Conservation (phyloP, 2,797 vertebrate genomes). For the Argentina silus region DNA sequence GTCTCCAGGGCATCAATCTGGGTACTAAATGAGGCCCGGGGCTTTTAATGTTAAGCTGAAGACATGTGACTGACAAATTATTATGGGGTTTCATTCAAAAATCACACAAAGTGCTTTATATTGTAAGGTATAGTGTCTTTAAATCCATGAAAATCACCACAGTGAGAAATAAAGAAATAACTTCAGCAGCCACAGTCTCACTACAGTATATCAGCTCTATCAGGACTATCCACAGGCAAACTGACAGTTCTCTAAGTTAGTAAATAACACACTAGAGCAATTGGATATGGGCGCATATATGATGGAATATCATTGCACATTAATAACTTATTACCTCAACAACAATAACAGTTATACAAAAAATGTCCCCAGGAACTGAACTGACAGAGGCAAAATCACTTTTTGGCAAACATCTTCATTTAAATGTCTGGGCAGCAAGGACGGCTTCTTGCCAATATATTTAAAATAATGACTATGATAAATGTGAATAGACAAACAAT, state of each 20-base stretch:
- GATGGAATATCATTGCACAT: conserved; percentile 52
- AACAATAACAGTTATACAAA: conserved; percentile 47
- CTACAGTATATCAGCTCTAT: background rate
- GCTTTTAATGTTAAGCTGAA: too few relatives aligned
- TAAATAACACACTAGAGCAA: conserved; percentile 45
- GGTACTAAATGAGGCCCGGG: too few relatives aligned
- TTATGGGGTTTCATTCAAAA: too few relatives aligned
- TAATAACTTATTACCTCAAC: conserved; percentile 59
- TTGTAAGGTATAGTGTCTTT: too few relatives aligned
- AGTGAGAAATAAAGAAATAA: background rate
- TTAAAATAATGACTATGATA: conserved; percentile 51
- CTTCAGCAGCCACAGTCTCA: background rate
- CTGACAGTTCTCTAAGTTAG: conserved; percentile 2
- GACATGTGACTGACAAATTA: too few relatives aligned
- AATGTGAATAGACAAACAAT: conserved; percentile 57
- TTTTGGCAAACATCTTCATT: conserved; percentile 50
- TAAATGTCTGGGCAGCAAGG: conserved; percentile 49
- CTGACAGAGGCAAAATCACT: conserved; percentile 54
- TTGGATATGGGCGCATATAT: conserved; percentile 53
- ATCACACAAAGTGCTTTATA: too few relatives aligned
- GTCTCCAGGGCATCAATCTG: too few relatives aligned
- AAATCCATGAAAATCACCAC: background rate
- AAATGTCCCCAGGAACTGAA: conserved; percentile 56
- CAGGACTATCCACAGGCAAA: background rate
- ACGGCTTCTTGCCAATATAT: conserved; percentile 40